phyloP scores from a whole-genome alignment of 2,888 invertebrate species.

The Drosophila subsilvestris region DNA sequence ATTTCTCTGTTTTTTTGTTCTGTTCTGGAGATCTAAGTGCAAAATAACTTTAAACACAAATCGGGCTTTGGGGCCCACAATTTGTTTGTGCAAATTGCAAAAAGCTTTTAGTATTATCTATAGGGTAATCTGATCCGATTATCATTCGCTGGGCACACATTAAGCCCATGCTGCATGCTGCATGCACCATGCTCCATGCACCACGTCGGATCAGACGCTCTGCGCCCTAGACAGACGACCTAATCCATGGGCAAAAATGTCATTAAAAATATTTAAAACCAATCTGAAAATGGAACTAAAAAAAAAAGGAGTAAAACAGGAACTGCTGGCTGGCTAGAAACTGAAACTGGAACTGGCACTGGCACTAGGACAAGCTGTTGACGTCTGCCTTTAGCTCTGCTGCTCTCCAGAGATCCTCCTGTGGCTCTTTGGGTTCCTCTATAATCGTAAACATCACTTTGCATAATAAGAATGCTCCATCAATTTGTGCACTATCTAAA shows the following conservation, averaged over 20 bases:
- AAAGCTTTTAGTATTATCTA: conserved; percentile 77
- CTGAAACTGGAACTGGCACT: conserved; percentile 24
- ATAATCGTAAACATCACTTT: conserved; percentile 82
- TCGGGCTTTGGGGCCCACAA: conserved; percentile 49
- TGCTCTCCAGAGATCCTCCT: neutral
- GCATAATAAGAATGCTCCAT: conserved; percentile 82
- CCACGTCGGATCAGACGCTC: conserved; percentile 27
- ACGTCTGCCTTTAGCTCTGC: neutral
- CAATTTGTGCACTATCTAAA: conserved; percentile 78
- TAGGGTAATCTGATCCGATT: conserved; percentile 76
- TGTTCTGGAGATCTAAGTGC: conserved; percentile 52
- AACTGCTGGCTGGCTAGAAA: neutral
- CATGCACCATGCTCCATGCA: conserved; percentile 29
- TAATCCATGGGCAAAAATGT: conserved; percentile 66
- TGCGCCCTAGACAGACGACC: conserved; percentile 43
- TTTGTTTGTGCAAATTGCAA: conserved; percentile 77
- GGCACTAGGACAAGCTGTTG: conserved; percentile 37
- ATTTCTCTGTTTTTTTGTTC: neutral
- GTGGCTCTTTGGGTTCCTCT: conserved; percentile 32
- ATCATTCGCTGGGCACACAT: conserved; percentile 73
- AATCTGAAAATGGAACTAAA: conserved; percentile 43
- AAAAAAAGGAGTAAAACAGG: conserved; percentile 37
- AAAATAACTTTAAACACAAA: conserved; percentile 46
- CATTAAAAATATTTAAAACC: conserved; percentile 76
- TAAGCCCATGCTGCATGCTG: conserved; percentile 32